Base-by-base conservation (phyloP, 2,113 vertebrate genomes). In the Synchiropus splendidus region DNA sequence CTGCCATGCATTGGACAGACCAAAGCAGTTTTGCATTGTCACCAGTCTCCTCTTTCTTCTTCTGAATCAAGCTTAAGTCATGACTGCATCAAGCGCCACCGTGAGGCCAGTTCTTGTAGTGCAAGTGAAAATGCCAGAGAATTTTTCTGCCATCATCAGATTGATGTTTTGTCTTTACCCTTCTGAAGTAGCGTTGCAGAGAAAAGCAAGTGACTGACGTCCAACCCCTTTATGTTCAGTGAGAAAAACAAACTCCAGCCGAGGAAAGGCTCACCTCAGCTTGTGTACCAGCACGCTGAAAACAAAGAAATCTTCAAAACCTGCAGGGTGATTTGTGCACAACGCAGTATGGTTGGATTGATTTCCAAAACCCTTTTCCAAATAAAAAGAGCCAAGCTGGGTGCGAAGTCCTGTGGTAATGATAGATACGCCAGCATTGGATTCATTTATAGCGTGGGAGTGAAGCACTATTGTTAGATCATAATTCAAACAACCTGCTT, bases 401-500 rank as follows among this genome's bases (percentile, higher is more conserved):
- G 61, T 35, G 43, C 48, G 8, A 18, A 51, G 67, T 64, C 50
- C 54, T 49, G 38, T 43, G 63, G 57, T 60, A 64, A 59, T 76
- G 77, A 78, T 67, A 57, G 64, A 76, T 76, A 48, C 57, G 57
- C 57, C 47, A 34, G 55, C 51, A 48, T 57, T 72, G 67, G 65
- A 67, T 65, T 72, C 69, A 67, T 81, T 77, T 77, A 74, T 66
- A 53, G 74, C 58, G 66, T 36, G 42, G 58, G 48, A 67, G 65
- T 46, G 61, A 63, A 65, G 50, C 58, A 52, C 77, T 64, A 78
- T 78, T 79, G 72, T 79, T 74, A 64, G 74, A 63, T 64, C 68
- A 67, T 82, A 74, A 82, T 79, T 82, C 77, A 79, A 67, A 67
- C 72, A 82, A 63, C 77, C 77, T 74, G 76, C 68, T 78, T 76